A percentile compares a stretch with the other conserved stretches of the same genome.
Conservation (phyloP, 2,797 vertebrate species). For the Cyprinodon diabolis region DNA sequence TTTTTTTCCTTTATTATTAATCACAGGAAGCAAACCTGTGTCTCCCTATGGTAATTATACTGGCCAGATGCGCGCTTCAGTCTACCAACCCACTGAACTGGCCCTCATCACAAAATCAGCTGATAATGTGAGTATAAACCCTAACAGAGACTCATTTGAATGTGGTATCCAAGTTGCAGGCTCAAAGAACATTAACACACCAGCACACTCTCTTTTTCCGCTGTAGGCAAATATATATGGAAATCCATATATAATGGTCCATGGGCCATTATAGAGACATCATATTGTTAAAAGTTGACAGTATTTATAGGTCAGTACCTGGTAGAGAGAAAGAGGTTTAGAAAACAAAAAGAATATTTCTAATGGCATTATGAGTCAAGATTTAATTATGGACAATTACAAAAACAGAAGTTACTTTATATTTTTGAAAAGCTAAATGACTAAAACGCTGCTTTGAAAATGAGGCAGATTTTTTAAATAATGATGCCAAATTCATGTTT, state of each 20-base stretch:
- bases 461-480: too few species aligned
- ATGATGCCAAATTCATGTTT: neutral
- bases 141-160: conserved; percentile 10
- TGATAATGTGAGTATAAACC: conserved; percentile 69
- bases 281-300: neutral
- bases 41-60: conserved; percentile 95
- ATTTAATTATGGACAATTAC: neutral
- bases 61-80: conserved; percentile 87
- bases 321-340: neutral
- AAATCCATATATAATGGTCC: conserved; percentile 9
- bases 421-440: neutral
- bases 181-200: neutral
- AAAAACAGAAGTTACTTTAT: neutral
- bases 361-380: neutral
- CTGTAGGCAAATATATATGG: conserved; percentile 22
- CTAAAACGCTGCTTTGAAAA: neutral
- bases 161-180: neutral
- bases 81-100: conserved; percentile 97
- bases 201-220: neutral
- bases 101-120: conserved; percentile 89
- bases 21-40: conserved; percentile 85
- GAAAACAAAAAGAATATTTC: neutral
- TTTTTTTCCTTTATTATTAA: neutral
- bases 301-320: neutral
- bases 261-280: neutral